Conservation (phyloP, 2,888 invertebrate species). For the Caenorhabditis sulstoni region DNA sequence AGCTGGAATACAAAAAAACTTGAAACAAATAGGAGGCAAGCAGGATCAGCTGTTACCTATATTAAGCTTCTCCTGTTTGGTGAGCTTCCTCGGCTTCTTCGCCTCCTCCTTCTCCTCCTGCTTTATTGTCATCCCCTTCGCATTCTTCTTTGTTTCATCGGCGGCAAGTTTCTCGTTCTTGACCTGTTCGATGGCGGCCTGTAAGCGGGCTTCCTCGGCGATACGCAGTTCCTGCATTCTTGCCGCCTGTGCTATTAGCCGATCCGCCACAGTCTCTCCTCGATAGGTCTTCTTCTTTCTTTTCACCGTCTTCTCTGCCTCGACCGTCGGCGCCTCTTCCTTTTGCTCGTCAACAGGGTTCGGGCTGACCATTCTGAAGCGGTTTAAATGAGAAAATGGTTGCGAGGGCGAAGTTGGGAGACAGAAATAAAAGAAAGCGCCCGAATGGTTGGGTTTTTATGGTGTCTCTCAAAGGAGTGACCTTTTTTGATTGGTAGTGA, state of each 20-base stretch:
- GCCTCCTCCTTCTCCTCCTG: neutral
- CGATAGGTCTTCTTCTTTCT: constrained; percentile 18
- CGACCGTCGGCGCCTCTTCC: neutral
- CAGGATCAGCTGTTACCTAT: neutral
- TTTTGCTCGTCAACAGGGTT: constrained; percentile 2
- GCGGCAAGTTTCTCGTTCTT: neutral
- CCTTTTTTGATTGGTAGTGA: no score
- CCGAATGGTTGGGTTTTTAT: no score
- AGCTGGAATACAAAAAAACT: constrained; percentile 18
- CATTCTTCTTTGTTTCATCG: neutral
- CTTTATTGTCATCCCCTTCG: neutral
- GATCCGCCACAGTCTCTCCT: constrained; percentile 36
- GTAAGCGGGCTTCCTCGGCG: no score
- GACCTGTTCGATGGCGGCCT: constrained; percentile 13
- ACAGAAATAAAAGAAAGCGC: neutral
- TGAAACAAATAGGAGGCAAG: neutral
- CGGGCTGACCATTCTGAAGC: constrained; percentile 38
- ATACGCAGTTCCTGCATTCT: no score
- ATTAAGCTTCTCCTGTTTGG: neutral
- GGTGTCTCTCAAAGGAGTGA: no score
- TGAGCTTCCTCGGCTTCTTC: neutral
- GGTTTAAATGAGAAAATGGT: neutral
- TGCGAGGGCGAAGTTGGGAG: neutral
- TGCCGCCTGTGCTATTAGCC: constrained; percentile 12
- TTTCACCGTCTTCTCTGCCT: neutral